A percentile compares a stretch with the other conserved stretches of the same genome.
Evolutionary conservation across 2,888 invertebrate species (phyloP).

Genomic region (Emmelina monodactyla): DNA sequence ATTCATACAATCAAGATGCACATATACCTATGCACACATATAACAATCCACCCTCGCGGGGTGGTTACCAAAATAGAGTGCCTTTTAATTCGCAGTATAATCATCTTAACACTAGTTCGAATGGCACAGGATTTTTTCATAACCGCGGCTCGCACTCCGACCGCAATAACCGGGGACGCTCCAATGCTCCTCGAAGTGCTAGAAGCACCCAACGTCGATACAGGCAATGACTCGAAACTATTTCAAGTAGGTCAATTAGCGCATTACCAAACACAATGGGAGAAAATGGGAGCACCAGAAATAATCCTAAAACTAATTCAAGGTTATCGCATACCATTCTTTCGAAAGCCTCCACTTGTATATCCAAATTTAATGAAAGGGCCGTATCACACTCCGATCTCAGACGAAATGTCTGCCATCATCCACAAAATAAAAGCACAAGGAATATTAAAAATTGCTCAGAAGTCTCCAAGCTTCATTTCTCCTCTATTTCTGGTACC

Average conservation of each 20-base stretch:
- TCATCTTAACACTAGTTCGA: not conserved
- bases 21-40: not conserved
- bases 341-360: conserved; percentile 3
- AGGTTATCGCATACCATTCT: conserved; percentile 5
- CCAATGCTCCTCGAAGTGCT: not conserved
- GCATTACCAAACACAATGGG: not conserved
- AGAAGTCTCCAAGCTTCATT: conserved; percentile 12
- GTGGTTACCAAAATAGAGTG: not conserved
- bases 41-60: conserved; percentile 1
- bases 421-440: not conserved
- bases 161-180: not conserved
- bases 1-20: not conserved
- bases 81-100: not conserved
- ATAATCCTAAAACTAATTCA: conserved; percentile 2
- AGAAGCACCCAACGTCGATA: not conserved
- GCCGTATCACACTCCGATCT: not conserved
- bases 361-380: conserved; percentile 3
- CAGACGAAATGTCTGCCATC: not conserved
- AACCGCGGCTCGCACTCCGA: not conserved
- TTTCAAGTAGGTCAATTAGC: not conserved
- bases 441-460: conserved; percentile 7
- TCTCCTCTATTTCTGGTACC: conserved; percentile 8
- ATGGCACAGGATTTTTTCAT: not conserved
- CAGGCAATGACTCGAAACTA: conserved; percentile 1
- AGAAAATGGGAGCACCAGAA: conserved; percentile 3